Base-by-base conservation (phyloP, 2,797 vertebrate genomes). In the Leucoraja ocellata region DNA sequence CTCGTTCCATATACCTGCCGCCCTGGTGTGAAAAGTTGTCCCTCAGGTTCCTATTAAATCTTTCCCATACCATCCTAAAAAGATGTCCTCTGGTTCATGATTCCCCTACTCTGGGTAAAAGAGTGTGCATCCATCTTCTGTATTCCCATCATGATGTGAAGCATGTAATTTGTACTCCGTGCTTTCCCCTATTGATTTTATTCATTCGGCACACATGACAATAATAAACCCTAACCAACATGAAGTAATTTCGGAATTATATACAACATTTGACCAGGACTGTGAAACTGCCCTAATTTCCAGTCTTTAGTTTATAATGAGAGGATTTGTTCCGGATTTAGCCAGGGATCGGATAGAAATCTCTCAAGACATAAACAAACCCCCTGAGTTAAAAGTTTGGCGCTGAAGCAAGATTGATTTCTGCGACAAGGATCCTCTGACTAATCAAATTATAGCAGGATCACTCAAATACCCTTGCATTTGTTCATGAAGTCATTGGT, bases 391-490 rank as follows among this genome's bases (percentile, higher is more conserved):
- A 94, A 95, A 96, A 94, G 36, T 71, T 80, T 6, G 16, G 94
- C 94, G 94, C 94, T 93, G 95, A 94, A 94, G 94, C 94, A 94
- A 11, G 94, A 96, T 95, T 95, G 95, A 96, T 96, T 96, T 95
- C 94, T 94, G 94, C 77, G 80, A 91, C 84, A 58, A 2, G 54
- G 93, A 94, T 95, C 93, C 61, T 94, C 95, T 94, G 95, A 95
- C 95, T 96, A 97, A 97, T 97, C 94, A 96, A 95, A 96, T 97
- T 96, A 95, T 93, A 93, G 94, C 95, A 95, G 95, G 95, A 96
- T 95, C 95, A 95, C 94, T 94, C 94, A 0, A 0, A 96, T 96
- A 97, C 96, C 96, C 97, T 96, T 97, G 95, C 94, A 96, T 93
- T 95, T 96, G 96, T 96, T 95, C 96, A 95, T 93, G 94, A 95